A percentile compares a stretch with the other conserved stretches of the same genome.
These are phyloP conservation scores for Rhinophrynus dorsalis DNA, from an alignment of 2,797 vertebrate genomes.

Conservation along the genomic window DNA sequence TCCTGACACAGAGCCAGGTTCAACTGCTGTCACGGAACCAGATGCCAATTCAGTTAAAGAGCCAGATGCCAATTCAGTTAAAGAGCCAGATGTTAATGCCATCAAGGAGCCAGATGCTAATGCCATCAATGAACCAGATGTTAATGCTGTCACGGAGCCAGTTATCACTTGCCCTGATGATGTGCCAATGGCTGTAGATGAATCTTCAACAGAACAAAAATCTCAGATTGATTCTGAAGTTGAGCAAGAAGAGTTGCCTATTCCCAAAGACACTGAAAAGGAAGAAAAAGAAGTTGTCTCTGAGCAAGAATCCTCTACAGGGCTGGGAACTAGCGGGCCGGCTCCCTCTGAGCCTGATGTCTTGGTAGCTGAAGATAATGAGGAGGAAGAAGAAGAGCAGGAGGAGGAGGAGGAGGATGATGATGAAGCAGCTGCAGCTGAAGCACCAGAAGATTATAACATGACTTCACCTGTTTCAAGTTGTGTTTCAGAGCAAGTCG, in stretches of 20 bases:
- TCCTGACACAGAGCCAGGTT: too few relatives aligned
- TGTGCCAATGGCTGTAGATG: background rate
- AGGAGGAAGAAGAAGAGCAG: background rate
- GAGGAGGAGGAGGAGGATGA: constrained; percentile 5
- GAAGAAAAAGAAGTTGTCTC: background rate
- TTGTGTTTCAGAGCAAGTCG: background rate
- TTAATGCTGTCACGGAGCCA: too few relatives aligned
- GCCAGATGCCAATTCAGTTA: too few relatives aligned
- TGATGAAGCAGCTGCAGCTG: constrained; percentile 25
- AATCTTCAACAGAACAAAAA: constrained; percentile 21
- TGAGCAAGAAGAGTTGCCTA: background rate
- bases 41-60: too few relatives aligned
- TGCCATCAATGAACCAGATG: too few relatives aligned
- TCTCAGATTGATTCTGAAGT: background rate
- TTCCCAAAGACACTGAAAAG: background rate
- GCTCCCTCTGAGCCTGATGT: background rate
- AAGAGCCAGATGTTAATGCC: too few relatives aligned
- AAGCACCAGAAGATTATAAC: constrained; percentile 14
- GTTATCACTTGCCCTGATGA: too few relatives aligned
- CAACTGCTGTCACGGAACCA: too few relatives aligned
- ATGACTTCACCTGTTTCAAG: background rate
- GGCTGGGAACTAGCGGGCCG: background rate
- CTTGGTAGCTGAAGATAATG: background rate
- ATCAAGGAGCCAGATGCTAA: too few relatives aligned
- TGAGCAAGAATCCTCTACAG: too few relatives aligned